phyloP scores from a whole-genome alignment of 1,140 invertebrate genomes.

The Eueides isabella region DNA sequence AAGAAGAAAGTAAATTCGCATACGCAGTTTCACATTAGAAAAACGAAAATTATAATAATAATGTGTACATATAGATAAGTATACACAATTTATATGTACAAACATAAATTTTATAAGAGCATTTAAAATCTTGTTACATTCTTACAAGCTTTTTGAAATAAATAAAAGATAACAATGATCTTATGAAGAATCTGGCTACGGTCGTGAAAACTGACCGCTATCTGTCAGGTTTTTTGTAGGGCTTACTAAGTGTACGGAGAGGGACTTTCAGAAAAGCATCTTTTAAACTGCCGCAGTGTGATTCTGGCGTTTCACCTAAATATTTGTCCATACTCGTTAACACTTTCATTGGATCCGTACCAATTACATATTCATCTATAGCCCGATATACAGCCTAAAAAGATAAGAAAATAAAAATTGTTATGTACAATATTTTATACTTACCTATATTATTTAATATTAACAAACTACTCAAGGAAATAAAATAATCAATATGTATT shows the following conservation, averaged over 20 bases:
- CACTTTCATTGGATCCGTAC: constrained; percentile 52
- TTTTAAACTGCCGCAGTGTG: constrained; percentile 64
- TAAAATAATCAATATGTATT: too few species aligned
- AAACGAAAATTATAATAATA: background rate
- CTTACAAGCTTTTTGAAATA: background rate
- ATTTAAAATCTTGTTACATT: background rate
- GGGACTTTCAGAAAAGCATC: constrained; percentile 64
- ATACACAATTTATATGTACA: background rate
- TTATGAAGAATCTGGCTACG: background rate
- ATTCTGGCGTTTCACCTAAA: constrained; percentile 48
- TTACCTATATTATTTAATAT: too few species aligned
- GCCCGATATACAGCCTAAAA: constrained; percentile 68
- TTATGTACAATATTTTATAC: background rate
- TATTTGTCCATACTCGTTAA: constrained; percentile 60
- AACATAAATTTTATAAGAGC: background rate
- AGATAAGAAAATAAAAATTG: constrained; percentile 17
- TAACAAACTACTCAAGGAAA: too few species aligned
- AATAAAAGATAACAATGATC: background rate
- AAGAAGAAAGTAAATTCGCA: background rate
- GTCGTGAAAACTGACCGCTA: constrained; percentile 30
- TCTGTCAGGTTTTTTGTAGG: constrained; percentile 48
- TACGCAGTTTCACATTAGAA: background rate
- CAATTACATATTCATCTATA: constrained; percentile 59
- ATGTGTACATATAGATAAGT: too few species aligned
- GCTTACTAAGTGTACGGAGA: constrained; percentile 43